Evolutionary conservation across 2,888 invertebrate genomes (phyloP), one percentile per base, ranked within the genome.

Genomic region (Eulithis prunata): DNA sequence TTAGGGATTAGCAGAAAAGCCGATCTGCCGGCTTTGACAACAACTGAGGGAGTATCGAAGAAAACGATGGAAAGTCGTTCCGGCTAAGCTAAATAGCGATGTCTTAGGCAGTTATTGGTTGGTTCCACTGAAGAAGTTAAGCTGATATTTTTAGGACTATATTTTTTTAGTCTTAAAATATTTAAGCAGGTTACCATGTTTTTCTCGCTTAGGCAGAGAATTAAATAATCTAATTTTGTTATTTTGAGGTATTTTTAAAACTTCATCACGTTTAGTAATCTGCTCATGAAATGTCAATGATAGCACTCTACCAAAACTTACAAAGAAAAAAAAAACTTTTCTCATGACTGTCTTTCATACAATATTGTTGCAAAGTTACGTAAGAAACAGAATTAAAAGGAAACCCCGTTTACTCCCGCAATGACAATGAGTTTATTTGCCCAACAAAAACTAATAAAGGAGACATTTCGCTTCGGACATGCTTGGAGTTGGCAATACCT

Each of bases 361-460:
- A 57, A 69, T 66, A 65, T 69, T 62, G 67, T 63, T 69, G 64
- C 59, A 69, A 68, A 72, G 67, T 75, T 71, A 75, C 72, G 70
- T 75, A 72, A 75, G 77, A 77, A 81, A 78, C 70, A 71, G 76
- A 75, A 79, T 80, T 68, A 64, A 70, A 68, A 66, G 71, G 67
- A 70, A 71, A 71, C 66, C 71, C 71, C 73, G 70, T 73, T 71
- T 70, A 68, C 66, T 69, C 68, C 58, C 52, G 64, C 77, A 75
- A 79, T 78, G 78, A 79, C 80, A 79, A 79, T 78, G 80, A 79
- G 75, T 80, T 63, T 67, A 79, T 80, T 82, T 75, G 74, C 70
- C 75, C 76, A 73, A 78, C 78, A 80, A 77, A 80, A 84, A 83
- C 79, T 84, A 83, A 83, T 82, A 83, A 84, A 78, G 78, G 76